phyloP scores from a whole-genome alignment of 2,888 invertebrate genomes.

The Pseudeuparius sepicola region DNA sequence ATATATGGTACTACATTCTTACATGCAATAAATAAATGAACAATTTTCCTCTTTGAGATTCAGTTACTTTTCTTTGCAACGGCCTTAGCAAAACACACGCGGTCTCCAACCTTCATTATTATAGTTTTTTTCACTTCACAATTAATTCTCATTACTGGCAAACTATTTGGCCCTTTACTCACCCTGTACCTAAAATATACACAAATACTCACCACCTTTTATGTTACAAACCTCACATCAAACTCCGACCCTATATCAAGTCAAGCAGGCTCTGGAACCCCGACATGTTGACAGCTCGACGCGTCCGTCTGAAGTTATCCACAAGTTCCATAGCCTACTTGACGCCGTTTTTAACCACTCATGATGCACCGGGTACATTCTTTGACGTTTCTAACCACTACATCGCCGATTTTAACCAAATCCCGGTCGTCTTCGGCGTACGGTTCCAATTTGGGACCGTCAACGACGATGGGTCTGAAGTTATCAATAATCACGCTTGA shows the following conservation, averaged over 20 bases:
- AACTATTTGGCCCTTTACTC: constrained; percentile 31
- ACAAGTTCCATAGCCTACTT: too few species aligned
- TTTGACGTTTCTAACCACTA: constrained; percentile 43
- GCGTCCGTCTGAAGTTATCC: too few species aligned
- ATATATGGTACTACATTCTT: too few species aligned
- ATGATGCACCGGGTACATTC: constrained; percentile 45
- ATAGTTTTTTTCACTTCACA: constrained; percentile 41
- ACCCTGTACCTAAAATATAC: constrained; percentile 43
- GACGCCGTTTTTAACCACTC: too few species aligned
- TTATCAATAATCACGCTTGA: constrained; percentile 38
- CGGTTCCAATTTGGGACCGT: constrained; percentile 35
- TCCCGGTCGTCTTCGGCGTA: constrained; percentile 48
- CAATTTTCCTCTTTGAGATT: too few species aligned
- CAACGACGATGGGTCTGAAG: constrained; percentile 49
- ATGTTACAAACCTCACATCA: too few species aligned
- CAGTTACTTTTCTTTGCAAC: too few species aligned
- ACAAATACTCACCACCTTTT: too few species aligned
- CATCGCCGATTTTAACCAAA: constrained; percentile 47
- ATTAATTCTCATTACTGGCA: constrained; percentile 43
- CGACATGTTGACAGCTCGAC: too few species aligned
- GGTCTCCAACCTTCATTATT: constrained; percentile 42
- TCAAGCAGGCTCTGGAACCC: too few species aligned
- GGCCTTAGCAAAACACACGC: constrained; percentile 39
- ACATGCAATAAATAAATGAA: too few species aligned
- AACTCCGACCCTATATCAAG: too few species aligned